Conservation (phyloP, 2,113 vertebrate genomes). For the Prionailurus bengalensis region DNA sequence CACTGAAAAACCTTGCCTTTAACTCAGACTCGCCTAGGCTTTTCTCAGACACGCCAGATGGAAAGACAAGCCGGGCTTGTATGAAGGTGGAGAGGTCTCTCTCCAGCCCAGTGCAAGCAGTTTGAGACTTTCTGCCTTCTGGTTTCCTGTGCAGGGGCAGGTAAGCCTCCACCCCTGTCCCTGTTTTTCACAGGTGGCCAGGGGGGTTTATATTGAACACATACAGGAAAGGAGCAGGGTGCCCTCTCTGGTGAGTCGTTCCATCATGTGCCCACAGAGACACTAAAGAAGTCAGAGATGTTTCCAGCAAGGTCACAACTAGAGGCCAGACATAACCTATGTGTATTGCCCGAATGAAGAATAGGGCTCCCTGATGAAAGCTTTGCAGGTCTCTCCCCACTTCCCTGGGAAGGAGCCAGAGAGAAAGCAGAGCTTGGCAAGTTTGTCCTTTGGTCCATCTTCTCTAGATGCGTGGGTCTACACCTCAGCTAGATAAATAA, state of each 20-base stretch:
- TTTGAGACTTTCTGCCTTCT: not conserved
- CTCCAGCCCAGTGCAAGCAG: not conserved
- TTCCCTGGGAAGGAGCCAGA: not conserved
- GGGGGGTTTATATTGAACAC: not conserved
- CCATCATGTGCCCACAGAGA: not conserved
- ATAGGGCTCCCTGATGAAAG: not conserved
- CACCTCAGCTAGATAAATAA: not conserved
- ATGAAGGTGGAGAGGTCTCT: not conserved
- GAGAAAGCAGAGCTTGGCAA: not conserved
- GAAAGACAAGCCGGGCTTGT: not conserved
- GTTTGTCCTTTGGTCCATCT: not conserved
- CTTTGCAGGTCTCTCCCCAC: not conserved
- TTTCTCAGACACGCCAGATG: not conserved
- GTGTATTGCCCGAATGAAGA: not conserved
- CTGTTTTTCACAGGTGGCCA: not conserved
- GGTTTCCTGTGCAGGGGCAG: too few species aligned
- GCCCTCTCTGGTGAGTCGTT: not conserved
- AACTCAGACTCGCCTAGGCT: not conserved
- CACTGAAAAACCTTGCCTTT: not conserved
- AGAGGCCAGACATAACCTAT: not conserved
- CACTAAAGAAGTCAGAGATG: not conserved
- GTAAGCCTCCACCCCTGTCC: not conserved
- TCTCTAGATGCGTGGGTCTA: not conserved
- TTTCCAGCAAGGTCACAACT: not conserved
- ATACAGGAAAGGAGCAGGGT: not conserved